phyloP scores from a whole-genome alignment of 2,113 vertebrate species.

The Elephas maximus region DNA sequence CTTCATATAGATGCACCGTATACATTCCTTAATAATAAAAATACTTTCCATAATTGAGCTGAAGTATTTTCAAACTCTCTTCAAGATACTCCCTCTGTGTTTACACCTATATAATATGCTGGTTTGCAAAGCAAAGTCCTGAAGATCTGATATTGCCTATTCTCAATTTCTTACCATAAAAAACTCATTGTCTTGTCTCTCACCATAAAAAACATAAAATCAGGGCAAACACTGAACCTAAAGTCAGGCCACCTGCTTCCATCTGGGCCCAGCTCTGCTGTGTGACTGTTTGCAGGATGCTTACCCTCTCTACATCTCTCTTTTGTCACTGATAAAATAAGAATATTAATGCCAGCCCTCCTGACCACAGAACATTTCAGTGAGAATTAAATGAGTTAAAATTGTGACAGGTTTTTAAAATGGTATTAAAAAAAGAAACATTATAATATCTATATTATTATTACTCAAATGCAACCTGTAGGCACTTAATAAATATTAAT shows the following conservation, averaged over 20 bases:
- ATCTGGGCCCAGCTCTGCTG: not conserved
- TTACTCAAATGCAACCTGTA: constrained; percentile 54
- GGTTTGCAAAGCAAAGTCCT: not conserved
- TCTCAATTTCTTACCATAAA: not conserved
- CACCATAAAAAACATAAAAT: not conserved
- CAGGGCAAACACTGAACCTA: constrained; percentile 11
- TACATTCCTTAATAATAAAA: not conserved
- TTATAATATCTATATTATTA: not conserved
- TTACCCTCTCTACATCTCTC: not conserved
- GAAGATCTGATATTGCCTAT: not conserved
- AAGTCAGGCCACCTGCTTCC: not conserved
- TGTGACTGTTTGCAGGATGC: not conserved
- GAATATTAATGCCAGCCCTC: not conserved
- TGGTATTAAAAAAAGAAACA: not conserved
- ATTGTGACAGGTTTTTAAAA: constrained; percentile 18
- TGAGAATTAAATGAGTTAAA: constrained; percentile 46
- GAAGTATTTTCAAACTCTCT: constrained; percentile 7
- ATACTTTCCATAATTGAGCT: constrained; percentile 1
- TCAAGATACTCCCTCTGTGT: constrained; percentile 9
- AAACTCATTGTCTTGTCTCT: not conserved
- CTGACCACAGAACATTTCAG: not conserved
- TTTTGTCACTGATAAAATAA: not conserved
- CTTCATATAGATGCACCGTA: not conserved
- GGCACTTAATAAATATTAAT: constrained; percentile 66
- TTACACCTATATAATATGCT: not conserved